A percentile compares a stretch with the other conserved stretches of the same genome.
Evolutionary conservation across 92 coral and sea anemone genomes (phyloP).

Genomic region (Zoanthus gigantus): DNA sequence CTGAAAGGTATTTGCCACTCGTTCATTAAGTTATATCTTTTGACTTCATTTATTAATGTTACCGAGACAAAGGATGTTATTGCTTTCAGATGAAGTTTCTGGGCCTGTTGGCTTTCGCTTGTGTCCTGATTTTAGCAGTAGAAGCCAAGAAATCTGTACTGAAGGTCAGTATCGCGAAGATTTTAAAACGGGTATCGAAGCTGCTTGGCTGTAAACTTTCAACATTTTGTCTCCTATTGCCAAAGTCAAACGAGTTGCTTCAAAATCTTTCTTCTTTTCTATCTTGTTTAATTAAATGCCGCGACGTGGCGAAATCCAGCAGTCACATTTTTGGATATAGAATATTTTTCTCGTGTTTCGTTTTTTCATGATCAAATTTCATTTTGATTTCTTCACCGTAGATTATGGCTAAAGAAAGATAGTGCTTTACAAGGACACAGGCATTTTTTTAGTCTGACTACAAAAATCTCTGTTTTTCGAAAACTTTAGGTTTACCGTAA

Average conservation of each 20-base stretch:
- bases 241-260: not conserved
- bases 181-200: not conserved
- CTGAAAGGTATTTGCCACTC: slow-evolving; percentile 21
- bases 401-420: not conserved
- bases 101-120: slow-evolving; percentile 47
- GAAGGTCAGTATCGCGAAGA: slow-evolving; percentile 19
- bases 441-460: not conserved
- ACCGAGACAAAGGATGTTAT: not conserved
- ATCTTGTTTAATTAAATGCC: not conserved
- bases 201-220: not conserved
- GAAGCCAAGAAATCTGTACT: slow-evolving; percentile 56
- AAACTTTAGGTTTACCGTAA: not conserved
- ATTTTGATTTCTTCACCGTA: slow-evolving; percentile 5
- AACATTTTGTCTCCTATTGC: not conserved
- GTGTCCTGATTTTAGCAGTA: slow-evolving; percentile 45
- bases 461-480: not conserved
- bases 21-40: not conserved
- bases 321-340: not conserved
- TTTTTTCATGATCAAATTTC: slow-evolving; percentile 26
- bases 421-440: not conserved
- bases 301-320: slow-evolving; percentile 45
- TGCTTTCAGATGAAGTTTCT: slow-evolving; percentile 54
- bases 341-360: slow-evolving; percentile 14
- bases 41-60: not conserved
- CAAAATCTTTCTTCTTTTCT: not conserved